Evolutionary conservation across 2,797 vertebrate genomes (phyloP), one percentile per base, ranked within the genome.

Genomic region (Dallia pectoralis): DNA sequence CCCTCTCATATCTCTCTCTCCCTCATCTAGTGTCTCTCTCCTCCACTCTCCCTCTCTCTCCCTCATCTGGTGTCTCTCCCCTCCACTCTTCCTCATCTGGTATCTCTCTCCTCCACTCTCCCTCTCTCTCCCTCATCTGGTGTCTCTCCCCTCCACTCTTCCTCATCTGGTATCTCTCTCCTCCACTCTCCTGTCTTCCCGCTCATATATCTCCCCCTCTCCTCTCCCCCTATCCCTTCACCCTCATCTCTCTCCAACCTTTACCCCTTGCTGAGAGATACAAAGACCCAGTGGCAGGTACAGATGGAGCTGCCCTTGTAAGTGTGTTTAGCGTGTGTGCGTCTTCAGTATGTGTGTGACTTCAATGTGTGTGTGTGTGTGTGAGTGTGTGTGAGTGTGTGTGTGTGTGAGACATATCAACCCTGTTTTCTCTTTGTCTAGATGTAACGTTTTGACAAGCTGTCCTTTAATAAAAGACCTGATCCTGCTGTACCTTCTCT

Each of bases 331-430:
- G 59, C 25, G 59, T 62, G 59, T 62, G 18, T 44, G 40, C 7
- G 7, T 8, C 40, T 2, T 44, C 3, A 44, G 87, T 79, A 72
- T 86, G 87, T 91, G 14, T 62, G 51, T 53, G 8, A 25, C 4
- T 27, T 62, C 7, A 25, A 22, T 27, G 56, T 59, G 56, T 61
- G 56, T 61, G 56, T 61, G 56, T 61, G 49, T 51, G 6, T 62
- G 51, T 53, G 8, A 25, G 22, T 27, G 56, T 61, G 59, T 62
- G 59, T 62, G 22, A 25, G 56, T 27, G 56, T 59, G 56, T 61
- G 56, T 61, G 56, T 61, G 56, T 61, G 49, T 51, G 6, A n/a
- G 51, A 11, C 6, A 19, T 9, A 56, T 56, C 19, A 56, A 22
- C 51, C n/a, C 51, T 56, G 51, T 56, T 56, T 22, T 56, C 51